Conservation (phyloP, 2,113 vertebrate species). For the Hydrolagus affinis region DNA sequence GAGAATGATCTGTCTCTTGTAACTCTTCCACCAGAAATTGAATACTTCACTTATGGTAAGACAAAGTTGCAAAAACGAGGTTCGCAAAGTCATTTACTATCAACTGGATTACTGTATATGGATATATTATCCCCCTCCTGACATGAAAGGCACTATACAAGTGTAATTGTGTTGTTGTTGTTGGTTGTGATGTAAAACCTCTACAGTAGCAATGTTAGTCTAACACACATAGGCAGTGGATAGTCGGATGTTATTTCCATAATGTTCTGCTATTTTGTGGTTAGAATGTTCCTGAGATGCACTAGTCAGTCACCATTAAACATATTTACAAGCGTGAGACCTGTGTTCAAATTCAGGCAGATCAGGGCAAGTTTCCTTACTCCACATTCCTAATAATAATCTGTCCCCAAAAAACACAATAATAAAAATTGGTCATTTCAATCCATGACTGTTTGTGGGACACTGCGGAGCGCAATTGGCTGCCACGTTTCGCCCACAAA, state of each 20-base stretch:
- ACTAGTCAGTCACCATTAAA: too few relatives aligned
- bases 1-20: constrained; percentile 65
- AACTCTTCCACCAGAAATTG: constrained; percentile 71
- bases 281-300: neutral
- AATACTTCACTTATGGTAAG: constrained; percentile 79
- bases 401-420: too few relatives aligned
- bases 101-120: neutral
- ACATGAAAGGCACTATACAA: too few relatives aligned
- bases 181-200: neutral
- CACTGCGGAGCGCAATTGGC: too few relatives aligned
- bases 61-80: neutral
- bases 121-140: neutral
- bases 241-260: neutral
- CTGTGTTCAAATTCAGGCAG: too few relatives aligned
- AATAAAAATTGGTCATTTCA: too few relatives aligned
- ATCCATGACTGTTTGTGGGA: too few relatives aligned
- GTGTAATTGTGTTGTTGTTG: too few relatives aligned
- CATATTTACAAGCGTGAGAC: too few relatives aligned
- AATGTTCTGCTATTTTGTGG: neutral
- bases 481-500: too few relatives aligned
- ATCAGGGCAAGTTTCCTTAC: too few relatives aligned
- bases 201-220: neutral
- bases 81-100: neutral
- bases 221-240: neutral
- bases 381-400: too few relatives aligned